Base-by-base conservation (phyloP, 2,797 vertebrate genomes). In the Poecilia wingei region DNA sequence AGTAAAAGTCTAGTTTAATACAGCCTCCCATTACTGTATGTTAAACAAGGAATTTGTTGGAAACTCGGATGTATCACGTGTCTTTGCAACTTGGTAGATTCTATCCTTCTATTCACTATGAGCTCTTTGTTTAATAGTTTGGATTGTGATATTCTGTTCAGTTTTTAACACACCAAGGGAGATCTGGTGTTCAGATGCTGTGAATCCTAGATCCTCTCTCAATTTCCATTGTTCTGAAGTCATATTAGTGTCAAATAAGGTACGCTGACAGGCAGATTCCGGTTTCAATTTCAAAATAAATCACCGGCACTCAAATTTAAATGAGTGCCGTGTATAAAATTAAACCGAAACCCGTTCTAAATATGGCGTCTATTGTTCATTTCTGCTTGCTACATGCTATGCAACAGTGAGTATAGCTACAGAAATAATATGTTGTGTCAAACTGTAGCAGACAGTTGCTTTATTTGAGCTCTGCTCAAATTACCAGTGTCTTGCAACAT, bases 201-300 rank as follows among this genome's bases (percentile, higher is more conserved):
- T 51, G 53, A 82, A 72, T 71, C 74, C 73, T 78, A 3, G 41
- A 41, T 45, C 80, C 76, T 64, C 80, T 75, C 76, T 74, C 78
- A 7, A 12, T 39, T 86, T 80, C 89, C 91, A 94, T 95, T 95
- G 94, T 95, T 95, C 90, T 79, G 77, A 73, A 70, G 77, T 72
- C 74, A 75, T n/a, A 4, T 43, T 46, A 22, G n/a, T 18, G 83
- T 88, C 77, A 89, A 90, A 4, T 0, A 1, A 8, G 7, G 28
- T 0, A 1, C 18, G 20, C 41, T 82, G 36, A 85, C 41, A 72
- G 16, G 25, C 12, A 8, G 55, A 47, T 86, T 90, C 90, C 72
- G 86, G 70, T 75, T 8, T 10, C 0, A 6, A 18, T 41, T 89
- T 85, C 78, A 90, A 87, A 92, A 88, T 93, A 91, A 89, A 84